Evolutionary conservation across 2,797 vertebrate genomes (phyloP).

Genomic region (Enteromius thamalakanensis): DNA sequence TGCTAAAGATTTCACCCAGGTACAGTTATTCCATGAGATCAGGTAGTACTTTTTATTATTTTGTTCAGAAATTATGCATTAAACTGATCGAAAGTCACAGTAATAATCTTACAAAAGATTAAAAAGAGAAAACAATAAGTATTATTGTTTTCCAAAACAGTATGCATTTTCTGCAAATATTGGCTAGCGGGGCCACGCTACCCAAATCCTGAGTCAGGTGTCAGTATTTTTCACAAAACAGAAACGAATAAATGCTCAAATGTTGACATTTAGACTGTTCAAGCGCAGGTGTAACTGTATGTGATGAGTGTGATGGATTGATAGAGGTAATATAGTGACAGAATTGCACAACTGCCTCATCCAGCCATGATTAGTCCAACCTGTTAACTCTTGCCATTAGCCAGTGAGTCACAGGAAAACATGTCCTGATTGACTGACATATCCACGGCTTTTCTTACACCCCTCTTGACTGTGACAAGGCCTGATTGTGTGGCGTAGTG

Average conservation of each 20-base stretch:
- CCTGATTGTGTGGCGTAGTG: conserved; percentile 51
- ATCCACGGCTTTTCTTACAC: conserved; percentile 45
- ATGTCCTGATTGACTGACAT: conserved; percentile 42
- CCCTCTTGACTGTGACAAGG: conserved; percentile 50
- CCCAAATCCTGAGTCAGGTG: neutral
- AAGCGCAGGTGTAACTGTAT: conserved; percentile 1
- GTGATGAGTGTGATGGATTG: conserved; percentile 18
- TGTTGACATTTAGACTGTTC: conserved; percentile 18
- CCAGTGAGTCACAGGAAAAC: conserved; percentile 31
- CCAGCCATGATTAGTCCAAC: conserved; percentile 28
- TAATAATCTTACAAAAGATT: neutral
- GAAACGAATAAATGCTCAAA: conserved; percentile 15
- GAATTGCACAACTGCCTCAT: conserved; percentile 18
- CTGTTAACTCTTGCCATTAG: conserved; percentile 32
- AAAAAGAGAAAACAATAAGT: neutral
- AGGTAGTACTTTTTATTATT: neutral
- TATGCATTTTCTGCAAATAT: neutral
- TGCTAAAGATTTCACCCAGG: too few relatives aligned
- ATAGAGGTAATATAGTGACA: conserved; percentile 40
- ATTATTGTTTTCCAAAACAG: neutral
- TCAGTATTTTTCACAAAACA: conserved; percentile 2
- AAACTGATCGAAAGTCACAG: neutral
- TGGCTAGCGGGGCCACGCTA: neutral
- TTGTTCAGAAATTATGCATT: neutral
- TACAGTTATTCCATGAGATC: too few relatives aligned